Percentiles rank a stretch among this genome's conserved stretches.
Evolutionary conservation across 2,113 vertebrate species (phyloP).

Genomic region (Muscicapa adusta): DNA sequence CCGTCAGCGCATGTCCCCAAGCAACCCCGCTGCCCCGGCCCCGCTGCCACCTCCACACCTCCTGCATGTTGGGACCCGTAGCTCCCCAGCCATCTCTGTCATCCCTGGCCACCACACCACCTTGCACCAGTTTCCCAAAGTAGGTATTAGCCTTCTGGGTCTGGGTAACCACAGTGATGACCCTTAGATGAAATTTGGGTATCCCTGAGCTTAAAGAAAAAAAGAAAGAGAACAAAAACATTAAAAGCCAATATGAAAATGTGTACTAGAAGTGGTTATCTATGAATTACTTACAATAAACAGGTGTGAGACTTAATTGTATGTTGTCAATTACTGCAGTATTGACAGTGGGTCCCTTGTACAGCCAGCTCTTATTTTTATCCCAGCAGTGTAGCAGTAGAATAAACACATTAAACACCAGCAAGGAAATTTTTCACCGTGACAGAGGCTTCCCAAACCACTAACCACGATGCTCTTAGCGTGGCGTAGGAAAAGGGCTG

Average conservation of each 20-base stretch:
- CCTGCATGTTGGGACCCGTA: conserved; percentile 13
- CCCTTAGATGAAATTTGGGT: conserved; percentile 42
- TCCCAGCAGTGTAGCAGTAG: conserved; percentile 21
- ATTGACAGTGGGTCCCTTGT: conserved; percentile 60
- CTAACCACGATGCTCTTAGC: conserved; percentile 52
- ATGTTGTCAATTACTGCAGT: conserved; percentile 70
- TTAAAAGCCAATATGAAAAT: conserved; percentile 54
- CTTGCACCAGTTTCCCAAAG: background rate
- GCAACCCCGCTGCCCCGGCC: background rate
- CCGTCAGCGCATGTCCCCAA: background rate
- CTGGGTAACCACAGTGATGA: background rate
- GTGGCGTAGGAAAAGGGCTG: conserved; percentile 49
- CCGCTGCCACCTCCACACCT: background rate
- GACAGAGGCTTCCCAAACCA: conserved; percentile 61
- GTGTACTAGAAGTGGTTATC: conserved; percentile 74
- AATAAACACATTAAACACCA: conserved; percentile 20
- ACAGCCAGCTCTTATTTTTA: conserved; percentile 52
- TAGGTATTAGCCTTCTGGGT: background rate
- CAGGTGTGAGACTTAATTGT: conserved; percentile 73
- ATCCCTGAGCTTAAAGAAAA: conserved; percentile 34
- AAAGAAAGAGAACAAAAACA: background rate
- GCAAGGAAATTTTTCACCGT: conserved; percentile 44
- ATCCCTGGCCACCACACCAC: background rate
- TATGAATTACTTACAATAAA: conserved; percentile 73
- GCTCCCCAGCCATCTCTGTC: background rate